Conservation (phyloP, 2,888 invertebrate species). For the Drosophila mimetica region DNA sequence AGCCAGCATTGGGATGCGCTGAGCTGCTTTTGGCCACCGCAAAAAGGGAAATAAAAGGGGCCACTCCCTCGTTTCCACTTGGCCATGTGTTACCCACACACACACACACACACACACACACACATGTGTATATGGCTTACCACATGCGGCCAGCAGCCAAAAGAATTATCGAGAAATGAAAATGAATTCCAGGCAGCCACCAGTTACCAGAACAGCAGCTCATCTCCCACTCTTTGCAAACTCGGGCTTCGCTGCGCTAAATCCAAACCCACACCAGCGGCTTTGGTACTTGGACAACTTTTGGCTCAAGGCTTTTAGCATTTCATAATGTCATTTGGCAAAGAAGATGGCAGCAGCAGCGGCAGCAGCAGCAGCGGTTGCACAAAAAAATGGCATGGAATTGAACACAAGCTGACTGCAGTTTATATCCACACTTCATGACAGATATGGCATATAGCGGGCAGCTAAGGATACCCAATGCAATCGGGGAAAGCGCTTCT, state of each 20-base stretch:
- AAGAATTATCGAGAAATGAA: conserved; percentile 79
- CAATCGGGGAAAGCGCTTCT: not conserved
- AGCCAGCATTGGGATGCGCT: conserved; percentile 34
- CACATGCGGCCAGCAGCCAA: conserved; percentile 36
- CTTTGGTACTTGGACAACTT: conserved; percentile 47
- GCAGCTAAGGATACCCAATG: conserved; percentile 3
- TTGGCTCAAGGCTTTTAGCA: conserved; percentile 56
- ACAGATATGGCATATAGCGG: conserved; percentile 34
- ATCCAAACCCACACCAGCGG: conserved; percentile 19
- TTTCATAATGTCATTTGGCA: conserved; percentile 52
- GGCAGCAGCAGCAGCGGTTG: not conserved
- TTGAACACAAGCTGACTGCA: conserved; percentile 36
- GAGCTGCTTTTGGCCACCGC: conserved; percentile 42
- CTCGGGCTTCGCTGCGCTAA: conserved; percentile 15
- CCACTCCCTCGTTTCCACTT: conserved; percentile 31
- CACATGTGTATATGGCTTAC: not conserved
- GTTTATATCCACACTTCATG: conserved; percentile 41
- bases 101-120: conserved; percentile 1
- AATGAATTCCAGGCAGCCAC: conserved; percentile 75
- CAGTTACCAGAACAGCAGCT: conserved; percentile 49
- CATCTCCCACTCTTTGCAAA: conserved; percentile 5
- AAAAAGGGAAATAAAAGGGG: conserved; percentile 17
- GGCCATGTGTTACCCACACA: conserved; percentile 60
- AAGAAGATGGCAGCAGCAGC: conserved; percentile 34
- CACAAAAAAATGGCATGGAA: conserved; percentile 24